A percentile compares a stretch with the other conserved stretches of the same genome.
These are phyloP conservation scores for Lophochroa leadbeateri DNA, from an alignment of 2,113 vertebrate genomes.

Conservation along the genomic window DNA sequence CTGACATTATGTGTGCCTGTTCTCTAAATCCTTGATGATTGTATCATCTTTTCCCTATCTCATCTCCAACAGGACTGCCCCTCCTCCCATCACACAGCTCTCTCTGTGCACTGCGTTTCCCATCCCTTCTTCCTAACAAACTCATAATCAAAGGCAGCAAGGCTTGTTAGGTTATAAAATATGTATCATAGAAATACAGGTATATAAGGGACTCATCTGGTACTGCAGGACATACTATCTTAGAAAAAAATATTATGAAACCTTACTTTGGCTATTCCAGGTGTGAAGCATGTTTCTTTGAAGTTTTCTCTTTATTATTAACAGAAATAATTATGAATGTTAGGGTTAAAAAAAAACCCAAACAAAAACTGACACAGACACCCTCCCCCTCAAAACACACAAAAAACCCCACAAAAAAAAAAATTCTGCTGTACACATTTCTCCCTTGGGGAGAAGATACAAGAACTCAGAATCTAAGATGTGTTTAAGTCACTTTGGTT, in stretches of 20 bases:
- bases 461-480: not conserved
- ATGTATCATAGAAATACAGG: not conserved
- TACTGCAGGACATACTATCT: not conserved
- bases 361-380: not conserved
- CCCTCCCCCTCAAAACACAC: not conserved
- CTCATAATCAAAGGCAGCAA: not conserved
- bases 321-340: not conserved
- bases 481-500: not conserved
- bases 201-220: not conserved
- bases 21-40: not conserved
- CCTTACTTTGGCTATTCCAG: not conserved
- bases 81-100: not conserved
- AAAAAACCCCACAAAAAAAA: not conserved
- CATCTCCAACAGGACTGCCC: not conserved
- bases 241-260: not conserved
- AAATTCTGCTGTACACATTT: not conserved
- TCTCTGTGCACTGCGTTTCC: not conserved
- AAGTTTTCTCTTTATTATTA: not conserved
- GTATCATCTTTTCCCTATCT: not conserved
- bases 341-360: accelerated
- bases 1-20: not conserved
- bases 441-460: not conserved
- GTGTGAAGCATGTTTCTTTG: not conserved
- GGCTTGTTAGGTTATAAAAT: not conserved
- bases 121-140: not conserved